These are phyloP conservation scores for Himalopsyche tibetana DNA, from an alignment of 2,888 invertebrate species.

Conservation along the genomic window DNA sequence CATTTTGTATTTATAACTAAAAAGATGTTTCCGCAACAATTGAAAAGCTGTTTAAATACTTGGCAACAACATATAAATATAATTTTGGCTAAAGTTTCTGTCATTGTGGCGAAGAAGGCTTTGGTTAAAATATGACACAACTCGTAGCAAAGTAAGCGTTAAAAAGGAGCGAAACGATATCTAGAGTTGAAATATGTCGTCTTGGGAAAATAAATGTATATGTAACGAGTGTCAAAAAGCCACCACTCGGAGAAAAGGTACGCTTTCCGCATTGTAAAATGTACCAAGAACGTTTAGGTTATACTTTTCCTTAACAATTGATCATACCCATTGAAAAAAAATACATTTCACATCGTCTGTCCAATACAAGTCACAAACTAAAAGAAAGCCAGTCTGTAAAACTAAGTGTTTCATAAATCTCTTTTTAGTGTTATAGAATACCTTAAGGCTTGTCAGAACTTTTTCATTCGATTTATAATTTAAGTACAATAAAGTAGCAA, in stretches of 20 bases:
- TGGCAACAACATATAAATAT: no score
- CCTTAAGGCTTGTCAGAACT: no score
- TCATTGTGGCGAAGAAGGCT: background rate
- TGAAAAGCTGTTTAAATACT: no score
- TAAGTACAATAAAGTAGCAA: no score
- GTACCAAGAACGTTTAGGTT: background rate
- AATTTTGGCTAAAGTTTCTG: background rate
- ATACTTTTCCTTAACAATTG: background rate
- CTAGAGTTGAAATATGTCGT: constrained; percentile 22
- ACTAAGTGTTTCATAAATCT: no score
- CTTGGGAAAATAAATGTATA: background rate
- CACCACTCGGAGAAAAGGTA: constrained; percentile 14
- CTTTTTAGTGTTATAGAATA: no score
- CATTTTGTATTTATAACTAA: no score
- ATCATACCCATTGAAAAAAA: background rate
- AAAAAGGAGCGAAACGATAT: constrained; percentile 19
- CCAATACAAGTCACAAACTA: no score
- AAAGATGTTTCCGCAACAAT: no score
- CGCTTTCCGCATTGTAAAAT: constrained; percentile 3
- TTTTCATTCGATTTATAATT: no score
- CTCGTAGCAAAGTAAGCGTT: constrained; percentile 22
- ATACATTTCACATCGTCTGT: no score
- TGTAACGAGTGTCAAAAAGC: constrained; percentile 3
- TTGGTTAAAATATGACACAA: constrained; percentile 29
- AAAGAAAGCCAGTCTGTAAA: no score